Evolutionary conservation across 2,797 vertebrate species (phyloP).

Genomic region (Epinephelus coioides): DNA sequence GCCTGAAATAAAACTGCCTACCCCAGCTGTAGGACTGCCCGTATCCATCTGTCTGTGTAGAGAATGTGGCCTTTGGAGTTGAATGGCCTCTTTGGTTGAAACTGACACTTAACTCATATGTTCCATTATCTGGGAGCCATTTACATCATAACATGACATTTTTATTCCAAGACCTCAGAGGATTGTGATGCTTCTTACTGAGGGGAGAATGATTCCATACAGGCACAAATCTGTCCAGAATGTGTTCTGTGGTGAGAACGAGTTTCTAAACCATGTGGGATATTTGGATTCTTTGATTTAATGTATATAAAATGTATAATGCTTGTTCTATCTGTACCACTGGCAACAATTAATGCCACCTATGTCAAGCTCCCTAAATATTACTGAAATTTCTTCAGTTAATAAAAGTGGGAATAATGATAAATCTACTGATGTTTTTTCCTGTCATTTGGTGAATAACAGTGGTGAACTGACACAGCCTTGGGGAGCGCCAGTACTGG

Average conservation of each 20-base stretch:
- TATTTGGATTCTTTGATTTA: background rate
- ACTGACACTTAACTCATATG: background rate
- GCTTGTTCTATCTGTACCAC: background rate
- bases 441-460: background rate
- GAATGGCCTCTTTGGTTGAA: background rate
- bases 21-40: background rate
- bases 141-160: slow-evolving; percentile 3
- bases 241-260: too few species aligned
- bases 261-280: background rate
- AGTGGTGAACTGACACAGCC: too few species aligned
- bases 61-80: background rate
- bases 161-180: background rate
- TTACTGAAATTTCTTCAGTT: background rate
- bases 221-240: background rate
- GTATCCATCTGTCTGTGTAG: background rate
- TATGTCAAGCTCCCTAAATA: background rate
- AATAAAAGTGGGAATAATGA: background rate
- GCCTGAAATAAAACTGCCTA: too few species aligned
- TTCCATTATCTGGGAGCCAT: background rate
- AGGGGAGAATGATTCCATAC: background rate
- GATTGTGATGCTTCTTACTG: background rate
- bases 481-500: too few species aligned
- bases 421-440: background rate
- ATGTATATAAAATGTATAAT: background rate
- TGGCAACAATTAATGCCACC: background rate